Percentiles rank a stretch among this genome's conserved stretches.
These are phyloP conservation scores for Pedionomus torquatus DNA, from an alignment of 2,113 vertebrate genomes.

Conservation along the genomic window DNA sequence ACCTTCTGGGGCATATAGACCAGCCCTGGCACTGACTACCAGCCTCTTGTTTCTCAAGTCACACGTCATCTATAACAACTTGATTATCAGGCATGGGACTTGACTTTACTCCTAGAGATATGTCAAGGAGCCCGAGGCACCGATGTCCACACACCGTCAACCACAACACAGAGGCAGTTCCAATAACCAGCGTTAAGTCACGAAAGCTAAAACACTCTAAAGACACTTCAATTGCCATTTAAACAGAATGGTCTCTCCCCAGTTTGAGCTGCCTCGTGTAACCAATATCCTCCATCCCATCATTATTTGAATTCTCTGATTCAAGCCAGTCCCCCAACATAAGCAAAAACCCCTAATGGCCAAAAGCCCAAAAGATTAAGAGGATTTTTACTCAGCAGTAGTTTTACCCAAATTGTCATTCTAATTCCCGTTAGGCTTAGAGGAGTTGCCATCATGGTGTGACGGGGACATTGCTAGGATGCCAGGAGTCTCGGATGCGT, in stretches of 20 bases:
- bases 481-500: neutral
- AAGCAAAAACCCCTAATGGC: neutral
- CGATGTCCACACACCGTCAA: neutral
- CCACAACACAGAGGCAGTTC: neutral
- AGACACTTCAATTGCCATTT: neutral
- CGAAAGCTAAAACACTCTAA: neutral
- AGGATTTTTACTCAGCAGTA: neutral
- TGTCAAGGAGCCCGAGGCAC: neutral
- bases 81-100: neutral
- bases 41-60: neutral
- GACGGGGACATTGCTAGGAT: neutral
- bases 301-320: accelerated
- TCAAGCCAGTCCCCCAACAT: neutral
- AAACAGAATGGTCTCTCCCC: neutral
- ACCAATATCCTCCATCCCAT: neutral
- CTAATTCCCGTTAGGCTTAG: accelerated
- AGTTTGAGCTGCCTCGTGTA: neutral
- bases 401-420: accelerated
- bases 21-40: neutral
- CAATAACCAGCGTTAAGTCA: neutral
- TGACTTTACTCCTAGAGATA: neutral
- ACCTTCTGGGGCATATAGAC: neutral
- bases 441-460: neutral
- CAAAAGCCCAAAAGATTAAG: neutral
- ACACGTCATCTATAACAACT: neutral